phyloP scores from a whole-genome alignment of 2,888 invertebrate species.

The Meliscaeva auricollis region DNA sequence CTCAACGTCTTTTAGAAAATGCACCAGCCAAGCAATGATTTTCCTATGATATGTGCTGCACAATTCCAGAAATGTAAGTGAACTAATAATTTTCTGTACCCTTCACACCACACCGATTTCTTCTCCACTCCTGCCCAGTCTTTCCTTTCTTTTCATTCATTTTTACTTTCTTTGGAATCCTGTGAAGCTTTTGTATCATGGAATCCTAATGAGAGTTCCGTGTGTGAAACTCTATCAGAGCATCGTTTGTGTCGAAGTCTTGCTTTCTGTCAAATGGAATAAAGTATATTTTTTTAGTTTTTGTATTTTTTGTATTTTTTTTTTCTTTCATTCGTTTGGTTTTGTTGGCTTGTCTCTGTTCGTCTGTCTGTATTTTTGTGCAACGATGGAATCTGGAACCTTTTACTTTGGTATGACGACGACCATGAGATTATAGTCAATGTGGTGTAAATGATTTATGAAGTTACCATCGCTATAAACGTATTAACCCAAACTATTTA shows the following conservation, averaged over 20 bases:
- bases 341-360: constrained; percentile 4
- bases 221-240: constrained; percentile 33
- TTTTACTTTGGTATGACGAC: constrained; percentile 37
- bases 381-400: constrained; percentile 48
- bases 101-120: too few relatives aligned
- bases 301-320: background rate
- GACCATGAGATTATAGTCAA: constrained; percentile 65
- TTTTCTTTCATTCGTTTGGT: too few relatives aligned
- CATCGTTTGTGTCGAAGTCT: constrained; percentile 59
- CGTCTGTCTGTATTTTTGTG: constrained; percentile 43
- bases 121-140: background rate
- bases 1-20: constrained; percentile 64
- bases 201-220: constrained; percentile 50
- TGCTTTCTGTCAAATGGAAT: constrained; percentile 60
- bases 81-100: constrained; percentile 62
- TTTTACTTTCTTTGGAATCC: background rate
- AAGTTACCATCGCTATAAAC: constrained; percentile 23
- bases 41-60: constrained; percentile 45
- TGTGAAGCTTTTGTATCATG: constrained; percentile 20
- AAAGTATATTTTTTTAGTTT: constrained; percentile 4
- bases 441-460: constrained; percentile 77
- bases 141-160: background rate
- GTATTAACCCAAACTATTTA: constrained; percentile 3
- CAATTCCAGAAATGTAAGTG: constrained; percentile 56
- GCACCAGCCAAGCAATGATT: constrained; percentile 38